Evolutionary conservation across 92 coral and sea anemone genomes (phyloP).

Genomic region (Paragorgia papillata): DNA sequence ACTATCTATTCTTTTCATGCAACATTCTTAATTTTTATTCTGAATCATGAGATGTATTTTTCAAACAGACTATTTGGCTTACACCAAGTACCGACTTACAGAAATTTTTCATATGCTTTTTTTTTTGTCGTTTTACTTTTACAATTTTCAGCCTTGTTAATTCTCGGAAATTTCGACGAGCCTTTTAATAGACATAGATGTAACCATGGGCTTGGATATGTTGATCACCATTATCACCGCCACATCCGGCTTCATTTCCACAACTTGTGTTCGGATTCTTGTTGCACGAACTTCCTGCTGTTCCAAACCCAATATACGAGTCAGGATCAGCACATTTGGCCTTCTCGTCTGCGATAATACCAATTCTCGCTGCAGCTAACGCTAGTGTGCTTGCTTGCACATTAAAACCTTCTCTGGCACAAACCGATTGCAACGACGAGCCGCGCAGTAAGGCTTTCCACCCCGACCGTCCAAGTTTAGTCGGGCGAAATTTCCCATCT

Average conservation of each 20-base stretch:
- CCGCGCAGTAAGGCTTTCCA: conserved; percentile 3
- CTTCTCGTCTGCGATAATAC: conserved; percentile 4
- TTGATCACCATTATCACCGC: conserved; percentile 7
- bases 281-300: conserved; percentile 7
- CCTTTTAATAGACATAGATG: conserved; percentile 42
- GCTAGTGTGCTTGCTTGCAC: not conserved
- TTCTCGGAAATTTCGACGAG: too few relatives aligned
- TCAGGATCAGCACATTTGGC: conserved; percentile 1
- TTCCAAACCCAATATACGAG: conserved; percentile 37
- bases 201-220: conserved; percentile 12
- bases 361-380: conserved; percentile 23
- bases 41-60: too few relatives aligned
- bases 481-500: not conserved
- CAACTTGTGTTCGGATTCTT: conserved; percentile 22
- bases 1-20: too few relatives aligned
- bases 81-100: too few relatives aligned
- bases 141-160: too few relatives aligned
- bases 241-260: conserved; percentile 39
- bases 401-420: conserved; percentile 30
- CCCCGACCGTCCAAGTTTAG: not conserved
- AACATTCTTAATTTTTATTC: too few relatives aligned
- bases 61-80: too few relatives aligned
- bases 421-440: conserved; percentile 10
- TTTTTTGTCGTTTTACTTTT: too few relatives aligned
- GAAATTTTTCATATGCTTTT: too few relatives aligned